These are phyloP conservation scores for Labeo catla DNA, from an alignment of 2,113 vertebrate species.

Conservation along the genomic window DNA sequence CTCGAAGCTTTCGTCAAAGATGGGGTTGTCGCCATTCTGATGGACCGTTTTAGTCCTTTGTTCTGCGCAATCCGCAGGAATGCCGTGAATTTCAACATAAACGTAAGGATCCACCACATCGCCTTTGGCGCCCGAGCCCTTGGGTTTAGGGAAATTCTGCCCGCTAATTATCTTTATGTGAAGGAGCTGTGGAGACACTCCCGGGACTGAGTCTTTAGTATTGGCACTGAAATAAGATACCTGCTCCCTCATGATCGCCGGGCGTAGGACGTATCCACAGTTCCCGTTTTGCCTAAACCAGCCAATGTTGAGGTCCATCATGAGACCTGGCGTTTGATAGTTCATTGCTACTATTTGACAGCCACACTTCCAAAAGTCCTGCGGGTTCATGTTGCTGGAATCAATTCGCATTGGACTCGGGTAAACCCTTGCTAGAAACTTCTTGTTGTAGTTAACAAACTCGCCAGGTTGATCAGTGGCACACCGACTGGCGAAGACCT, in stretches of 20 bases:
- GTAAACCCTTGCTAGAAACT: conserved; percentile 90
- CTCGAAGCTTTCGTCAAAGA: conserved; percentile 98
- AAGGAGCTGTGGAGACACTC: conserved; percentile 95
- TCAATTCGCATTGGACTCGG: conserved; percentile 98
- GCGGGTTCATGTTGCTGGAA: conserved; percentile 99
- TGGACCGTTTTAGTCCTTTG: conserved; percentile 95
- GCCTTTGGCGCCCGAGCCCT: conserved; percentile 97
- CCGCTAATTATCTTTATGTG: conserved; percentile 98
- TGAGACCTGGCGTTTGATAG: conserved; percentile 95
- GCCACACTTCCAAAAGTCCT: conserved; percentile 98
- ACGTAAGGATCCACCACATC: conserved; percentile 96
- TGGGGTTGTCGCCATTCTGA: conserved; percentile 95
- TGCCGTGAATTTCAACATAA: conserved; percentile 97
- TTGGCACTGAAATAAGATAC: conserved; percentile 98
- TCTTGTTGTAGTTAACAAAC: conserved; percentile 98
- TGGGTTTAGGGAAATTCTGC: conserved; percentile 97
- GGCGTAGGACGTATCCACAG: conserved; percentile 93
- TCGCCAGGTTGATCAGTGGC: conserved; percentile 93
- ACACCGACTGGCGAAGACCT: conserved; percentile 91
- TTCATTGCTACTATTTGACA: conserved; percentile 99
- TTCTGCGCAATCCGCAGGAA: conserved; percentile 95
- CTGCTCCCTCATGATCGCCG: conserved; percentile 96
- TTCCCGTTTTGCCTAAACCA: conserved; percentile 98
- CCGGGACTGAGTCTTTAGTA: conserved; percentile 95
- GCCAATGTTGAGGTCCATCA: conserved; percentile 98